Evolutionary conservation across 2,797 vertebrate genomes (phyloP), one percentile per base, ranked within the genome.

Genomic region (Huso huso): DNA sequence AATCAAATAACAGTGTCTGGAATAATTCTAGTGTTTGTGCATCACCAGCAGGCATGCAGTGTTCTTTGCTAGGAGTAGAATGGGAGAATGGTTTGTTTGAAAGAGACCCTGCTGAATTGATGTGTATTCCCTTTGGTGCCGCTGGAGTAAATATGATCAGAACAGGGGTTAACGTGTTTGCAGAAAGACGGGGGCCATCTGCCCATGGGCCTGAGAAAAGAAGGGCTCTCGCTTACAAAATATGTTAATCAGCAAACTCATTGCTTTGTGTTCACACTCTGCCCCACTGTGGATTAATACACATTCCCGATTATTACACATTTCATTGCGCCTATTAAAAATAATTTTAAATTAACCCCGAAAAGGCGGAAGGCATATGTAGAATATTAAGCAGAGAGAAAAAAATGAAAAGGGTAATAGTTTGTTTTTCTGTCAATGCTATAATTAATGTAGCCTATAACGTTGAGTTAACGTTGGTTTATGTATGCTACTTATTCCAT

Each of bases 121-220:
- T 83, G 81, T 78, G 81, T 83, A 81, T 82, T 76, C 79, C 78
- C 69, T 69, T 74, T 76, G 74, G 37, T 37, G 37, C 71, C 71
- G 75, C 69, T 65, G 78, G 75, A 79, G 82, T 79, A 85, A 84
- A 82, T 75, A 81, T 76, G 74, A 48, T 48, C 66, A 77, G 82
- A 79, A 77, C 78, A 80, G 77, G 73, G 48, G 71, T 69, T 73
- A 37, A 73, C 78, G 81, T 78, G 75, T 75, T 76, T 79, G 71
- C 73, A 78, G 79, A 84, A 83, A 81, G 82, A 80, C 77, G 83
- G 68, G 78, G 81, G 78, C 81, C 84, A 82, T 85, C 84, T 87
- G 84, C 76, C 81, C 73, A 0, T 37, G 69, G 76, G 68, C 80
- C 81, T 83, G 81, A 82, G 82, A 81, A 79, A 83, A 79, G 51